Base-by-base conservation (phyloP, 2,797 vertebrate species). In the Pantherophis alleghaniensis region DNA sequence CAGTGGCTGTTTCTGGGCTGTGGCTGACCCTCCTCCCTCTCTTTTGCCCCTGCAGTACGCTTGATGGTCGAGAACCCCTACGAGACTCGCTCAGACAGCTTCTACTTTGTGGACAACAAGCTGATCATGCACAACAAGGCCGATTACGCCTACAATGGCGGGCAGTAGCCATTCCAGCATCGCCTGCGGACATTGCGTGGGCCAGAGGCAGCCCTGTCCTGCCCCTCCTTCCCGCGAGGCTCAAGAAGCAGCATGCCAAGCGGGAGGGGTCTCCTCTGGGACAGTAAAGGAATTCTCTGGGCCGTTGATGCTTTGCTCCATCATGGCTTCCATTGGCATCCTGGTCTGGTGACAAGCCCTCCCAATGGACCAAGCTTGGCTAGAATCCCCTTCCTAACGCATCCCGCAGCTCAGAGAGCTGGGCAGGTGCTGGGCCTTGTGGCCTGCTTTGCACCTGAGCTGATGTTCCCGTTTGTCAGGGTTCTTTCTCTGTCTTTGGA, bases 51-150 rank as follows among this genome's bases (percentile, higher is more conserved):
- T 91, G 24, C 97, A 99, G 99, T 99, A 97, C 98, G 97, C 57
- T 98, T 99, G 97, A 99, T 99, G 99, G 99, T 99, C 94, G 99
- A 98, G 16, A 98, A 98, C 79, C 99, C 99, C 0, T 99, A 99
- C 0, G 99, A 99, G 97, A 99, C 99, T 14, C 98, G 98, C 97
- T 99, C 99, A 24, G 99, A 99, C 98, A 99, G 99, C 98, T 99
- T 99, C 98, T 99, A 99, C 98, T 99, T 99, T 97, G 99, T 99
- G 96, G 99, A 99, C 98, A 99, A 99, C 98, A 99, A 99, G 97
- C 98, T 99, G 97, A 98, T 99, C 96, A 99, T 99, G 99, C 99
- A 99, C 98, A 99, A 99, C 98, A 99, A 99, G 96, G 99, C 99
- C 12, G 99, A 99, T 95, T 99, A 99, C 91, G 99, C 99, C 94